Percentiles rank a stretch among this genome's conserved stretches.
These are phyloP conservation scores for Oeneis ivallda DNA, from an alignment of 2,888 invertebrate species.

Conservation along the genomic window DNA sequence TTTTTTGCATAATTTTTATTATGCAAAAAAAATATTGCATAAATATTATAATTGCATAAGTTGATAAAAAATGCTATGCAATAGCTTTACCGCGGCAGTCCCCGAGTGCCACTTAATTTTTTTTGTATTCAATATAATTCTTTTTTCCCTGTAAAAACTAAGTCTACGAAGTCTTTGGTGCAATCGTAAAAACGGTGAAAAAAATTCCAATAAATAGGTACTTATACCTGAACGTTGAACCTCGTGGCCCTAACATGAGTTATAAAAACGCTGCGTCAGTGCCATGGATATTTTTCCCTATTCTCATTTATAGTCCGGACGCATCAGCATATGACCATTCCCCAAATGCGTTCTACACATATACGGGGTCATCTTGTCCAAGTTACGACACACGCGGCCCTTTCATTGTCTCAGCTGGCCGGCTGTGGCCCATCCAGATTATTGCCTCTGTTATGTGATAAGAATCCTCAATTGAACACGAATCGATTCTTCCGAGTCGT, in stretches of 20 bases:
- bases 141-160: no score
- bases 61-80: no score
- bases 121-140: no score
- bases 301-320: slow-evolving; percentile 48
- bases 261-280: slow-evolving; percentile 33
- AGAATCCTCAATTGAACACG: slow-evolving; percentile 55
- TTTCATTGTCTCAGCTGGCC: slow-evolving; percentile 55
- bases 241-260: background rate
- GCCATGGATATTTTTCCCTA: slow-evolving; percentile 44
- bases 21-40: no score
- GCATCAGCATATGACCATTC: slow-evolving; percentile 56
- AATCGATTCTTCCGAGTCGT: slow-evolving; percentile 40
- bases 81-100: no score
- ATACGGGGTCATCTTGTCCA: slow-evolving; percentile 51
- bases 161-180: no score
- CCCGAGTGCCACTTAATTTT: no score
- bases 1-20: no score
- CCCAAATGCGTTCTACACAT: slow-evolving; percentile 54
- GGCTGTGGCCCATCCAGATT: slow-evolving; percentile 32
- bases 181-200: no score
- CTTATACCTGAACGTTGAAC: no score
- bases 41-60: no score
- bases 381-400: slow-evolving; percentile 51
- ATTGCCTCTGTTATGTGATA: slow-evolving; percentile 65
- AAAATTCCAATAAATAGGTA: no score